phyloP scores from a whole-genome alignment of 1,140 invertebrate genomes.

The Varroa destructor region DNA sequence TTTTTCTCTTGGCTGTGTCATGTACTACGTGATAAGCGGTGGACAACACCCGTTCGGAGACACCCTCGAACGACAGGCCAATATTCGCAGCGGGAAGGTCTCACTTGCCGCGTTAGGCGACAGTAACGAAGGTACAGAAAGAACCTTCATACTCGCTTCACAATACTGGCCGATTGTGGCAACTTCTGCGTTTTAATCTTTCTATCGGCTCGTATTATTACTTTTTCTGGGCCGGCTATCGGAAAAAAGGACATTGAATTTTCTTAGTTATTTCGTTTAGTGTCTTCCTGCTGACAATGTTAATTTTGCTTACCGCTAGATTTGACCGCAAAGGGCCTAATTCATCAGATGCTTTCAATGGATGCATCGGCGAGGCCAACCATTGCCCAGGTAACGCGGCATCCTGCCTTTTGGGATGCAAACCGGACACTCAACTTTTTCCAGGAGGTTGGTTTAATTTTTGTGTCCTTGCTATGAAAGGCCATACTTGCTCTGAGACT shows the following conservation, averaged over 20 bases:
- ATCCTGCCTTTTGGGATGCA: constrained; percentile 27
- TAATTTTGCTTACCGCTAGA: not conserved
- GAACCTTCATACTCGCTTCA: not conserved
- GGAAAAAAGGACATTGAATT: no score
- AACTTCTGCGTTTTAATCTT: no score
- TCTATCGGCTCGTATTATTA: no score
- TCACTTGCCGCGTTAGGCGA: constrained; percentile 40
- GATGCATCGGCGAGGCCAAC: not conserved
- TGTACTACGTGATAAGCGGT: constrained; percentile 81
- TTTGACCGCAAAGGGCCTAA: constrained; percentile 14
- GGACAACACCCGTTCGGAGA: constrained; percentile 95
- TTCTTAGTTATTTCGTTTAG: no score
- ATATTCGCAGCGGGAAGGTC: constrained; percentile 62
- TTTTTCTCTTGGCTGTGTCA: constrained; percentile 92
- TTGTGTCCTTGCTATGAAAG: not conserved
- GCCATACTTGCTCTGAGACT: not conserved
- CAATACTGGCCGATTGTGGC: constrained; percentile 22
- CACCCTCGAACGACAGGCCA: constrained; percentile 66
- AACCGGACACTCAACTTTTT: constrained; percentile 13
- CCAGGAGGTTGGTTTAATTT: constrained; percentile 21
- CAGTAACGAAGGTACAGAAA: constrained; percentile 36
- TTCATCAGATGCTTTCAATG: constrained; percentile 14
- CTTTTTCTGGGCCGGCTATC: no score
- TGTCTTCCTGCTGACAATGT: constrained; percentile 21
- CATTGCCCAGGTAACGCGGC: constrained; percentile 3